Conservation (phyloP, 2,888 invertebrate genomes). For the Drosophila neonasuta region DNA sequence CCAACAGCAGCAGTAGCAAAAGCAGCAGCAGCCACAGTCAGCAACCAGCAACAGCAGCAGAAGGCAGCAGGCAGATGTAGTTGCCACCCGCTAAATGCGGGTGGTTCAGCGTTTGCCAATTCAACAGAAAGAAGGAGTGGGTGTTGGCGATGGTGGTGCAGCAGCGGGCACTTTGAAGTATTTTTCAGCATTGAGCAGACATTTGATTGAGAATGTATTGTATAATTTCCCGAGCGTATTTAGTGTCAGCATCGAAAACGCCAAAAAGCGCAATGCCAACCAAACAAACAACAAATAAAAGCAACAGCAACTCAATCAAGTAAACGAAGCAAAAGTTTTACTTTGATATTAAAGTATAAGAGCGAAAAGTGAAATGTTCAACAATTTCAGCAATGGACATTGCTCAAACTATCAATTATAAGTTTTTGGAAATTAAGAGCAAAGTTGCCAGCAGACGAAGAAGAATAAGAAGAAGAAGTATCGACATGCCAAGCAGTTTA, state of each 20-base stretch:
- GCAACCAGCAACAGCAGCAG: conserved; percentile 36
- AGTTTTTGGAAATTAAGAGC: conserved; percentile 15
- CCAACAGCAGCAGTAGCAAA: conserved; percentile 54
- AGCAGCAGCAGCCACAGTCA: conserved; percentile 14
- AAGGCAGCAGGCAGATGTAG: conserved; percentile 30
- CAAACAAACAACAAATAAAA: conserved; percentile 21
- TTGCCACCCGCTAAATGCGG: conserved; percentile 47
- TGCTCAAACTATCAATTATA: conserved; percentile 21
- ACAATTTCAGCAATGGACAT: conserved; percentile 5
- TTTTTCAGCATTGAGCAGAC: conserved; percentile 73
- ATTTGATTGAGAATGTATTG: conserved; percentile 81
- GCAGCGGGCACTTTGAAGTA: conserved; percentile 64
- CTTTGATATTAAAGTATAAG: conserved; percentile 17
- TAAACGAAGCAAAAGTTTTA: conserved; percentile 43
- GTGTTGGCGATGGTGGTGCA: conserved; percentile 15
- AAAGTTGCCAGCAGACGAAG: conserved; percentile 1
- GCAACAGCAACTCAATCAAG: conserved; percentile 32
- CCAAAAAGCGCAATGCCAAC: conserved; percentile 48
- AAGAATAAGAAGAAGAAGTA: neutral
- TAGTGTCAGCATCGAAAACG: conserved; percentile 65
- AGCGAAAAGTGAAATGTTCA: conserved; percentile 6
- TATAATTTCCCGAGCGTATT: conserved; percentile 81
- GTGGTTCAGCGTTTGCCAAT: conserved; percentile 16
- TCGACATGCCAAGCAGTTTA: conserved; percentile 7
- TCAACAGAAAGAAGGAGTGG: conserved; percentile 1